Conservation (phyloP, 1,140 invertebrate genomes). For the Scaptomyza graminum region DNA sequence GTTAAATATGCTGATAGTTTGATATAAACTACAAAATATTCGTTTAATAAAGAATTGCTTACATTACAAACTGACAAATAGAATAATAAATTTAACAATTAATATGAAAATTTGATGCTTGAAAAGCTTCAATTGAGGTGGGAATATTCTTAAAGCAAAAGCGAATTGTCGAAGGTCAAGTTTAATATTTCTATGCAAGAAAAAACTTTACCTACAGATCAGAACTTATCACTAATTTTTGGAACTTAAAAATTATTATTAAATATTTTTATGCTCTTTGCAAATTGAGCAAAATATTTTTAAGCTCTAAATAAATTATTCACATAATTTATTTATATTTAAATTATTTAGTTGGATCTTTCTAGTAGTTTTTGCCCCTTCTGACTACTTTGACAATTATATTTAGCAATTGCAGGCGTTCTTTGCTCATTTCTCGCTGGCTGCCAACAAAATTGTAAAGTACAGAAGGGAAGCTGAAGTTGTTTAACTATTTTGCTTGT, state of each 20-base stretch:
- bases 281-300: no score
- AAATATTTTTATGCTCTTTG: no score
- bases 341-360: no score
- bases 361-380: no score
- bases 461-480: conserved; percentile 18
- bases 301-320: no score
- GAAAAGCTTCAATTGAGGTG: neutral
- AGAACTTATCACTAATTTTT: no score
- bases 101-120: no score
- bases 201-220: no score
- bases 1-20: neutral
- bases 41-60: neutral
- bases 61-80: neutral
- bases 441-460: conserved; percentile 1
- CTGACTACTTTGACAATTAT: neutral
- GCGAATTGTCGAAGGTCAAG: no score
- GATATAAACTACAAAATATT: neutral
- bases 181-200: no score
- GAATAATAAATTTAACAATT: neutral
- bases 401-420: conserved; percentile 68
- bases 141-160: neutral
- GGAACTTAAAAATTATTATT: no score
- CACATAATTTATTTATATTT: no score
- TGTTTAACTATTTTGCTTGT: conserved; percentile 45
- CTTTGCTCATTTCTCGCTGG: conserved; percentile 5